Evolutionary conservation across 2,113 vertebrate species (phyloP).

Genomic region (Archilochus colubris): DNA sequence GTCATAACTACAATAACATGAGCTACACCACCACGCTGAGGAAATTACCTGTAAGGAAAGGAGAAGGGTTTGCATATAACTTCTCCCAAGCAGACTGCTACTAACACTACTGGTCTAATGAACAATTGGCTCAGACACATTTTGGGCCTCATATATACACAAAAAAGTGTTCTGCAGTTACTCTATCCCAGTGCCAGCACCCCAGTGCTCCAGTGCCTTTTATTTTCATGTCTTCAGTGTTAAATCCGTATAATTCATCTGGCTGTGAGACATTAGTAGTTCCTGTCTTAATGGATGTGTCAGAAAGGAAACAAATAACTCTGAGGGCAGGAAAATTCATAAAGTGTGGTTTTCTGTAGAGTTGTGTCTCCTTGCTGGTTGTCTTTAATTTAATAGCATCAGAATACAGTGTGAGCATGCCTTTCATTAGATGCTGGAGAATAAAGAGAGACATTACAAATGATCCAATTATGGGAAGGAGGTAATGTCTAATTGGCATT

Average conservation of each 20-base stretch:
- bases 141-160: background rate
- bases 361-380: background rate
- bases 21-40: background rate
- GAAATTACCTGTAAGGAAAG: background rate
- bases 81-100: background rate
- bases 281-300: background rate
- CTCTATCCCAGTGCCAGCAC: background rate
- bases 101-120: background rate
- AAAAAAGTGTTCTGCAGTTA: background rate
- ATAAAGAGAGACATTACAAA: background rate
- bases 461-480: background rate
- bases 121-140: background rate
- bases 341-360: background rate
- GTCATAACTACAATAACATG: background rate
- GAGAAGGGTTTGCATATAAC: background rate
- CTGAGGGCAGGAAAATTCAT: background rate
- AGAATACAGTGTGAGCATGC: background rate
- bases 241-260: background rate
- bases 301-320: background rate
- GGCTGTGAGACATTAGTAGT: background rate
- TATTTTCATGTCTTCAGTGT: background rate
- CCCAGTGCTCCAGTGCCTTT: background rate
- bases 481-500: background rate
- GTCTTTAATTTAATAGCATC: constrained; percentile 20
- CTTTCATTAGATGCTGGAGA: background rate